These are phyloP conservation scores for Notolepis coatsorum DNA, from an alignment of 2,797 vertebrate genomes.

Conservation along the genomic window DNA sequence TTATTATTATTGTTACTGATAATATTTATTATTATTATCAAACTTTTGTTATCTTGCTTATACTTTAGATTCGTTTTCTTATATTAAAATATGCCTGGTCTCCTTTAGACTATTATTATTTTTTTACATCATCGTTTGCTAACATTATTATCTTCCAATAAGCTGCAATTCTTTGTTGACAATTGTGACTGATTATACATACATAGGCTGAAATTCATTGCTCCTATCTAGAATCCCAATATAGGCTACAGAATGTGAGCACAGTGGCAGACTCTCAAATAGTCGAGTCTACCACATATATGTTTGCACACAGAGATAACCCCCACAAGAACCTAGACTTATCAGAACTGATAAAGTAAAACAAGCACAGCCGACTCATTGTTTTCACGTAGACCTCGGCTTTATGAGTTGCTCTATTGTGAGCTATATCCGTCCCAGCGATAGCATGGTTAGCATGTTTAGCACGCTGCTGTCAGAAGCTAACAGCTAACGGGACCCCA, in stretches of 20 bases:
- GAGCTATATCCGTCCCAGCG: no score
- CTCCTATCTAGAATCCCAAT: background rate
- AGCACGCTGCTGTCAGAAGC: conserved; percentile 22
- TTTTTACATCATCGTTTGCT: background rate
- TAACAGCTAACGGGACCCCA: conserved; percentile 17
- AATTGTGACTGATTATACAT: background rate
- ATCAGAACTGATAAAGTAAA: background rate
- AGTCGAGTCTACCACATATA: no score
- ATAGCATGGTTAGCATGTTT: conserved; percentile 25
- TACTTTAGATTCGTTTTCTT: background rate
- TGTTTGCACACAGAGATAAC: no score
- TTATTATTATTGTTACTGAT: no score
- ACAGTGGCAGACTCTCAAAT: no score
- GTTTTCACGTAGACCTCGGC: background rate
- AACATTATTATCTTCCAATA: background rate
- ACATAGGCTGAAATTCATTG: background rate
- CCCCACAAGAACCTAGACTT: no score
- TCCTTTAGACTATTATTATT: background rate
- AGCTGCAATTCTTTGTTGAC: background rate
- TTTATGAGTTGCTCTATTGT: background rate
- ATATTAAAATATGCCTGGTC: background rate
- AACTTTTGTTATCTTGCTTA: background rate
- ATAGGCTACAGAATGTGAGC: no score
- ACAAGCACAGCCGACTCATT: background rate
- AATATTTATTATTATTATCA: background rate